Base-by-base conservation (phyloP, 2,113 vertebrate species). In the Serinus canaria region DNA sequence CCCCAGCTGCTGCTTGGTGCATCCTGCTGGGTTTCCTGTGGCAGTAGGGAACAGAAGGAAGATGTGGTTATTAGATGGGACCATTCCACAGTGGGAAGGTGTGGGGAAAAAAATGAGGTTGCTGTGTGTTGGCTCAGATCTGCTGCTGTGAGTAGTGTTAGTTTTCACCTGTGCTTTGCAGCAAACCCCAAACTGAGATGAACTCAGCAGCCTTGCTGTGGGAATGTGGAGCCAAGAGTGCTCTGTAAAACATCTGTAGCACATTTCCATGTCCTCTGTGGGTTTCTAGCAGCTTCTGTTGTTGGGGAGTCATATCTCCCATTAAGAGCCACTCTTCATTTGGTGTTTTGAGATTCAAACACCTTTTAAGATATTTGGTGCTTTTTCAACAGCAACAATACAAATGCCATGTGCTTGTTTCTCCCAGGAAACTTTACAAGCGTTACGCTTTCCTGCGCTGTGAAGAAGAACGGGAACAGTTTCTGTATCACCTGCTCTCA, bases 381-480 rank as follows among this genome's bases (percentile, higher is more conserved):
- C 15, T 68, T 62, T 90, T 64, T 56, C 22, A 78, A 23, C 49
- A 63, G 49, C 47, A 69, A 1, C 43, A 31, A 43, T 35, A 41
- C 17, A 69, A 68, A 24, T 24, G 7, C 41, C 33, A 11, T 53
- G n/a, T 74, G 10, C 93, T 83, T 87, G 39, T 83, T 89, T 62
- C 78, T 83, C 64, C 43, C 97, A 99, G 99, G 98, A 99, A 99
- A 86, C 97, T 99, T 62, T 99, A 99, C 91, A 99, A 99, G 95
- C 98, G 98, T 28, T 99, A 99, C 0, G 99, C 99, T 41, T 99
- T 99, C 95, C 98, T 99, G 60, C 98, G 99, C 28, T 99, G 99
- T 25, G 99, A 99, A 79, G 99, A 99, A 77, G 99, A 99, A 94
- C 98, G 99, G 86, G 99, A 99, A 20, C 99, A 99, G 97, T 99